phyloP scores from a whole-genome alignment of 2,113 vertebrate genomes.

The Dascyllus trimaculatus region DNA sequence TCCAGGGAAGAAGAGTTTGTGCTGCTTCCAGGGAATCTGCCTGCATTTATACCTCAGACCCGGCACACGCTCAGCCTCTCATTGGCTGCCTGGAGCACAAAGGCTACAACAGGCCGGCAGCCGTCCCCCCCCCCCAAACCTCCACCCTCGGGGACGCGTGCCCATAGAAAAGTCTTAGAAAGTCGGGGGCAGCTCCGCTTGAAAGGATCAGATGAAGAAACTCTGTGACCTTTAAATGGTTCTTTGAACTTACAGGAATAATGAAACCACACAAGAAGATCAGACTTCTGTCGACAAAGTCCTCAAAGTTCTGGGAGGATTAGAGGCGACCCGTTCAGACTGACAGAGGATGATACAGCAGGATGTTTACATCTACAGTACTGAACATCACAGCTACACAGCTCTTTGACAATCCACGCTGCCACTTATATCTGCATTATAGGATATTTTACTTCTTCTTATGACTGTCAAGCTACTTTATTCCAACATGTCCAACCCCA shows the following conservation, averaged over 20 bases:
- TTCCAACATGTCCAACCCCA: no score
- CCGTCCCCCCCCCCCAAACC: slow-evolving; percentile 7
- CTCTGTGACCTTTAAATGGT: slow-evolving; percentile 62
- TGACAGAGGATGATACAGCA: neutral
- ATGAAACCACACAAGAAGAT: slow-evolving; percentile 50
- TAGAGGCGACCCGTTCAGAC: neutral
- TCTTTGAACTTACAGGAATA: slow-evolving; percentile 37
- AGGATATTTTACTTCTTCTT: no score
- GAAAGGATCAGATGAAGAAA: slow-evolving; percentile 71
- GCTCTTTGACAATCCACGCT: neutral
- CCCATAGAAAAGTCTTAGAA: slow-evolving; percentile 74
- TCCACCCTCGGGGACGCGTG: slow-evolving; percentile 72
- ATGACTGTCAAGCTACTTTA: no score
- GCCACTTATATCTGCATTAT: neutral
- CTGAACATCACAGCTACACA: neutral
- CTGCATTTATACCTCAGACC: slow-evolving; percentile 72
- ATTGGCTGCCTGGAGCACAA: slow-evolving; percentile 81
- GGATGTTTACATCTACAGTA: neutral
- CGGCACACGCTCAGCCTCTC: slow-evolving; percentile 74
- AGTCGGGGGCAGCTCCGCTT: slow-evolving; percentile 55
- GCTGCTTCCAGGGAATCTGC: slow-evolving; percentile 20
- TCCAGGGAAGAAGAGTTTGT: slow-evolving; percentile 40
- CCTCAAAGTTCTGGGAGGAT: slow-evolving; percentile 22
- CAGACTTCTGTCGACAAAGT: slow-evolving; percentile 24
- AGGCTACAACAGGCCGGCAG: slow-evolving; percentile 45